Evolutionary conservation across 2,888 invertebrate genomes (phyloP).

Genomic region (Frankliniella fusca): DNA sequence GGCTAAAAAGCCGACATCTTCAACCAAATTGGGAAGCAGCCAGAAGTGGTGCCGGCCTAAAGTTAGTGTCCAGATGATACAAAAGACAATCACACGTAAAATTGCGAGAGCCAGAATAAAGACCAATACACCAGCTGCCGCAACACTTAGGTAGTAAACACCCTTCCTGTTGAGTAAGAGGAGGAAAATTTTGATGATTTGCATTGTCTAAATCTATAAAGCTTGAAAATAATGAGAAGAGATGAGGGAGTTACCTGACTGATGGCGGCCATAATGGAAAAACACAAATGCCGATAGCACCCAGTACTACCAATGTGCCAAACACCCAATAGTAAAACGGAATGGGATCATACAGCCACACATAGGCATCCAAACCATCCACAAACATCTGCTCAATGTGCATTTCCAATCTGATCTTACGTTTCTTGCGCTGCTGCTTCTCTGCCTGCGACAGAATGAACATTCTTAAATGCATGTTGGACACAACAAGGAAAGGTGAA

Average conservation of each 20-base stretch:
- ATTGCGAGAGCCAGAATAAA: conserved; percentile 87
- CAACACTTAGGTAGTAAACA: conserved; percentile 94
- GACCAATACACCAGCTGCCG: conserved; percentile 90
- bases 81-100: conserved; percentile 85
- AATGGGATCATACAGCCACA: conserved; percentile 97
- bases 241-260: conserved; percentile 58
- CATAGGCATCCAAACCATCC: conserved; percentile 91
- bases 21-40: conserved; percentile 98
- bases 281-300: conserved; percentile 91
- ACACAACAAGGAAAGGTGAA: not conserved
- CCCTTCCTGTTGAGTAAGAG: conserved; percentile 62
- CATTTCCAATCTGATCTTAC: conserved; percentile 94
- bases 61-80: conserved; percentile 81
- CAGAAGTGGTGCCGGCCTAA: conserved; percentile 91
- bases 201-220: not conserved
- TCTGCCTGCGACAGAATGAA: conserved; percentile 43
- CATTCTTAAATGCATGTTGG: conserved; percentile 26
- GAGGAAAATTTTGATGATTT: conserved; percentile 27
- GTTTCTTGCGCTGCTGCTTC: conserved; percentile 57
- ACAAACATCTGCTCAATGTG: conserved; percentile 91
- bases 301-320: conserved; percentile 83
- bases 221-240: not conserved
- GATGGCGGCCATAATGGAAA: conserved; percentile 99
- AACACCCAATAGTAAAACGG: conserved; percentile 91
- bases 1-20: conserved; percentile 97